phyloP scores from a whole-genome alignment of 1,140 invertebrate species.

The Hyles euphorbiae region DNA sequence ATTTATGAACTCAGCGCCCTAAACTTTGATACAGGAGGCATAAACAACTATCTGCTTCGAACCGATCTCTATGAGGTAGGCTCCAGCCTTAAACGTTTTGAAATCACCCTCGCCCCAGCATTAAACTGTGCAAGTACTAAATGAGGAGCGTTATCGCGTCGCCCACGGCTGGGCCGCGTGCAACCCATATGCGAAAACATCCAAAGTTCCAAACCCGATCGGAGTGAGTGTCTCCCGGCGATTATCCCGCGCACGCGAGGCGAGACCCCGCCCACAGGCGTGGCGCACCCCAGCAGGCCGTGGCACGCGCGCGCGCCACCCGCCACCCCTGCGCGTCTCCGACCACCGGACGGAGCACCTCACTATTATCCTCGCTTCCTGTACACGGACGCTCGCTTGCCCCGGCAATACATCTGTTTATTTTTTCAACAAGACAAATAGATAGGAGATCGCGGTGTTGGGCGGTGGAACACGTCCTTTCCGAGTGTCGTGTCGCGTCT shows the following conservation, averaged over 20 bases:
- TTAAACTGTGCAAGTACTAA: too few relatives aligned
- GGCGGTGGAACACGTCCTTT: slow-evolving; percentile 34
- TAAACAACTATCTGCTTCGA: too few relatives aligned
- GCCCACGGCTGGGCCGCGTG: slow-evolving; percentile 2
- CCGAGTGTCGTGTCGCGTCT: slow-evolving; percentile 47
- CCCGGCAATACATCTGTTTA: slow-evolving; percentile 69
- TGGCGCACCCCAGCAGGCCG: slow-evolving; percentile 22
- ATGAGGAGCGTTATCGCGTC: slow-evolving; percentile 3
- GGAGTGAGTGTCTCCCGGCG: slow-evolving; percentile 15
- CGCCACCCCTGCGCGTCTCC: slow-evolving; percentile 35
- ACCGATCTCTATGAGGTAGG: too few relatives aligned
- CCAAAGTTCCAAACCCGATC: background rate
- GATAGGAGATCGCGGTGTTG: slow-evolving; percentile 13
- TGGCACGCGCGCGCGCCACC: slow-evolving; percentile 27
- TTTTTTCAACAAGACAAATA: slow-evolving; percentile 65
- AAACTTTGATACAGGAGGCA: too few relatives aligned
- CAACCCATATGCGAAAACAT: background rate
- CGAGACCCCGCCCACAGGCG: slow-evolving; percentile 50
- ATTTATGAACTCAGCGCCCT: too few relatives aligned
- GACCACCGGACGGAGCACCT: slow-evolving; percentile 59
- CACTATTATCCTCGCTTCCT: slow-evolving; percentile 69
- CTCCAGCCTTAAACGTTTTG: too few relatives aligned
- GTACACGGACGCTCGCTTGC: slow-evolving; percentile 63
- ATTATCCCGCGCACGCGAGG: slow-evolving; percentile 56
- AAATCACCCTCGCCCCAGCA: too few relatives aligned